Percentiles rank a stretch among this genome's conserved stretches.
Conservation (phyloP, 2,888 invertebrate species). For the Machimus rusticus region DNA sequence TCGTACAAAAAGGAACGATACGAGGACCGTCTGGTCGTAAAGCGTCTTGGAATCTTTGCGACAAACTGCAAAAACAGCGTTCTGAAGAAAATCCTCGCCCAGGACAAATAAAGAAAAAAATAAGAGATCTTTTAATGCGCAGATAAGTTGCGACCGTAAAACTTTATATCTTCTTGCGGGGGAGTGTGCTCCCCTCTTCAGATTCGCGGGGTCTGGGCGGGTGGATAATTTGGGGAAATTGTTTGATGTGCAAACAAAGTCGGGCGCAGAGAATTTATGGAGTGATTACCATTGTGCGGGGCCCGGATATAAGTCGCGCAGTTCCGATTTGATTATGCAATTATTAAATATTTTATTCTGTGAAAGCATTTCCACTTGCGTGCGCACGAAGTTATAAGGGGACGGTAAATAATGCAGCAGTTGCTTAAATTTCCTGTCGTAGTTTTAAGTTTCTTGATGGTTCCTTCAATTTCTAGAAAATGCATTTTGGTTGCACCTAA, state of each 20-base stretch:
- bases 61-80: neutral
- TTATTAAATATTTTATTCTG: neutral
- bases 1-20: neutral
- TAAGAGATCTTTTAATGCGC: neutral
- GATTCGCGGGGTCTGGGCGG: neutral
- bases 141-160: conserved; percentile 21
- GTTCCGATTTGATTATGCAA: neutral
- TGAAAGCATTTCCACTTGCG: neutral
- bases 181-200: neutral
- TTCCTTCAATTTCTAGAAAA: neutral
- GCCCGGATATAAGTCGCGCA: neutral
- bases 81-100: neutral
- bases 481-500: too few relatives aligned
- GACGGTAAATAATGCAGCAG: neutral
- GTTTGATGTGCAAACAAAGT: conserved; percentile 10
- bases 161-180: neutral
- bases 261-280: neutral
- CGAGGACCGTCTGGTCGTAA: neutral
- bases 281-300: neutral
- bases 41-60: neutral
- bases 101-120: neutral
- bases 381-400: neutral
- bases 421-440: neutral
- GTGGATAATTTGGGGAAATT: conserved; percentile 1
- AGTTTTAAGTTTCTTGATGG: neutral